These are phyloP conservation scores for Piprites chloris DNA, from an alignment of 2,113 vertebrate species.

Conservation along the genomic window DNA sequence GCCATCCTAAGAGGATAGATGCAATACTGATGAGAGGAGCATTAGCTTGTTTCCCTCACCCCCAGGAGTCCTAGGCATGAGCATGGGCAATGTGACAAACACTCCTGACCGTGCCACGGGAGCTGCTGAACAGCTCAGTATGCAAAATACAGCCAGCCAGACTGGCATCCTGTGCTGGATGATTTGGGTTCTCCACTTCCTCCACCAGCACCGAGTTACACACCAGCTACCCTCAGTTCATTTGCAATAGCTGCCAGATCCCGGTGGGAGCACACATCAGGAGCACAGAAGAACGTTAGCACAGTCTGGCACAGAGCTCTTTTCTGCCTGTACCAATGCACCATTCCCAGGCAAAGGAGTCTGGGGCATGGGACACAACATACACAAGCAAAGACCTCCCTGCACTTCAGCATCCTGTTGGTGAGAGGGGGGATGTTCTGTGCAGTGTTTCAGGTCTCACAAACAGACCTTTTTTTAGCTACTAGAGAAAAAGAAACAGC, in stretches of 20 bases:
- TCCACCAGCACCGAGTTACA: background rate
- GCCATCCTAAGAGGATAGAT: rapidly evolving
- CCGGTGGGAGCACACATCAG: background rate
- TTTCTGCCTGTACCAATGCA: background rate
- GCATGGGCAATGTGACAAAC: background rate
- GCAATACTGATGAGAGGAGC: background rate
- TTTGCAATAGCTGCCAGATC: background rate
- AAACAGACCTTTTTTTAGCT: background rate
- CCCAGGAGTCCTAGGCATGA: background rate
- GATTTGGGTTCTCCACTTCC: background rate
- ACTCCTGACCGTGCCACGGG: rapidly evolving
- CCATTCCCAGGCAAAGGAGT: background rate
- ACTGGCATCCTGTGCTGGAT: background rate
- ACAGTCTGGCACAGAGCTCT: background rate
- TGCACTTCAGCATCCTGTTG: background rate
- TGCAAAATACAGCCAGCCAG: background rate
- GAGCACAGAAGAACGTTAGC: background rate
- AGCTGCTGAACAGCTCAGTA: background rate
- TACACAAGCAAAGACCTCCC: background rate
- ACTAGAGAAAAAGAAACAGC: background rate
- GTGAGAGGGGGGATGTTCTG: background rate
- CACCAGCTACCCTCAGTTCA: background rate
- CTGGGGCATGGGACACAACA: background rate
- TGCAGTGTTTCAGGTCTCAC: background rate
- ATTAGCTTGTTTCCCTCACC: background rate